A percentile compares a stretch with the other conserved stretches of the same genome.
Evolutionary conservation across 2,888 invertebrate genomes (phyloP).

Genomic region (Thereva nobilitata): DNA sequence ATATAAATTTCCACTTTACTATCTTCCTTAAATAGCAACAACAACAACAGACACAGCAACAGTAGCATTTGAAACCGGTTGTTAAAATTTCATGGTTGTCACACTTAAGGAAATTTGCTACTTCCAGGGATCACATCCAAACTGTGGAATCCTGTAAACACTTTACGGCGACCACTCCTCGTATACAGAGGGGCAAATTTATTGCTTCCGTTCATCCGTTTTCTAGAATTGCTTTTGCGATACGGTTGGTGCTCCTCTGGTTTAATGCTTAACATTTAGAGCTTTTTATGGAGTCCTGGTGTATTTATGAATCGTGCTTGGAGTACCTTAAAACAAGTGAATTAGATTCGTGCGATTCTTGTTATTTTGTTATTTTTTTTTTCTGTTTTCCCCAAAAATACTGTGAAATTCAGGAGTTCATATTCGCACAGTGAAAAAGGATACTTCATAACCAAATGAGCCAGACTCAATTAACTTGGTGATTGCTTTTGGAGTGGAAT

Average conservation of each 20-base stretch:
- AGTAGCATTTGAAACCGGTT: conserved; percentile 8
- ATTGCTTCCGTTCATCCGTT: conserved; percentile 35
- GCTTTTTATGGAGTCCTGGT: conserved; percentile 28
- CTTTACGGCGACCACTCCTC: conserved; percentile 29
- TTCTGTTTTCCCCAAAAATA: too few relatives aligned
- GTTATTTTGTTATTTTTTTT: too few relatives aligned
- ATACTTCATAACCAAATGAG: too few relatives aligned
- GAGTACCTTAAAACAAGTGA: conserved; percentile 13
- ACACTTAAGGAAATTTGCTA: conserved; percentile 36
- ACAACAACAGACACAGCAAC: conserved; percentile 15
- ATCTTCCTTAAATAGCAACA: conserved; percentile 14
- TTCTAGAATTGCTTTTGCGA: conserved; percentile 25
- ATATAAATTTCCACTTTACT: neutral
- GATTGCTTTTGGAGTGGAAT: too few relatives aligned
- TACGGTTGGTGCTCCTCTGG: conserved; percentile 29
- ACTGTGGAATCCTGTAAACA: conserved; percentile 29
- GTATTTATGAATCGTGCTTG: conserved; percentile 30
- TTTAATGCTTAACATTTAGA: conserved; percentile 32
- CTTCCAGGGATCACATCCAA: conserved; percentile 34
- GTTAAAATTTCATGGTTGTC: conserved; percentile 35
- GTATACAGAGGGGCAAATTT: conserved; percentile 19
- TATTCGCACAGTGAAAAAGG: too few relatives aligned
- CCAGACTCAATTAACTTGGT: too few relatives aligned
- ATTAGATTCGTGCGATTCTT: conserved; percentile 11
- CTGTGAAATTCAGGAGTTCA: too few relatives aligned